Base-by-base conservation (phyloP, 2,888 invertebrate species). In the Cremastinae sp. region DNA sequence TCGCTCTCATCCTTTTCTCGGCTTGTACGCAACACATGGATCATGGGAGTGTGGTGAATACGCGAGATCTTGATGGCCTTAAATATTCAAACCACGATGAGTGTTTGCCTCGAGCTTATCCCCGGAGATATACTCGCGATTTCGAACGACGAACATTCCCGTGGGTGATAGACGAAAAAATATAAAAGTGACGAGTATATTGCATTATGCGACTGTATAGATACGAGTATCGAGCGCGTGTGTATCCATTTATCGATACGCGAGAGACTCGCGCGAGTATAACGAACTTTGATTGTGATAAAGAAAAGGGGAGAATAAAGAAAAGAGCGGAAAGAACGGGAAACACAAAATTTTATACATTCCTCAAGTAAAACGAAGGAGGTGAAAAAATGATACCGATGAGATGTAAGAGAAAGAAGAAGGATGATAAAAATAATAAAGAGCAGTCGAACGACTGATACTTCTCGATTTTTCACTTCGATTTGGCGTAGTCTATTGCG, bases 51-150 rank as follows among this genome's bases (percentile, higher is more conserved):
- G 41, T 49, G n/a, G 41, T 38, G 49, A 12, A 45, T 68, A 22
- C 14, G 22, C 54, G 45, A 22, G 56, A 59, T 14, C 61, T 61
- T 53, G 56, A 56, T 68, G 72, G 53, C 59, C 64, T 73, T 76
- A 76, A 76, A 73, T 76, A 76, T 76, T 76, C 76, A 76, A 76
- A 69, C 76, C 76, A 73, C 76, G 76, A 73, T 65, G 73, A 76
- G 64, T 73, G 68, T 69, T 68, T 47, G 73, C 76, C 73, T 38
- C 73, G 38, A 69, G 69, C 64, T 59, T 38, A 38, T 70, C 45
- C 38, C 49, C 28, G 8, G 58, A 47, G 61, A 56, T 38, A 28
- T 14, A 58, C 43, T 36, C 45, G 38, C 58, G 47, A 8, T 16
- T 41, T 2, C 36, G 14, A 20, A 49, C 20, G 43, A 36, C 12